Evolutionary conservation across 2,113 vertebrate species (phyloP).

Genomic region (Poeciliopsis prolifica): DNA sequence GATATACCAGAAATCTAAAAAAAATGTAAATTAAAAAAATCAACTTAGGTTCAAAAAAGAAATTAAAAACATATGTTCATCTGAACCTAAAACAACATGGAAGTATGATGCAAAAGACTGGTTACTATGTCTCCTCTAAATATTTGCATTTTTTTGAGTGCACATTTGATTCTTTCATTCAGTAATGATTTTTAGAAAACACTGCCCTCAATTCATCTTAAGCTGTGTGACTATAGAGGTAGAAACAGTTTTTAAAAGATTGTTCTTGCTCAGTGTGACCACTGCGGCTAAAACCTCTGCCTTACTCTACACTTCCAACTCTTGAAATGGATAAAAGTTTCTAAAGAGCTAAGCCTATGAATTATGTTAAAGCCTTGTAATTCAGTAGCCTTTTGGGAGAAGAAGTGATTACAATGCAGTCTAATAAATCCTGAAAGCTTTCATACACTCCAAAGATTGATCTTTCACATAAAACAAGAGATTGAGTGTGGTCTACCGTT

Average conservation of each 20-base stretch:
- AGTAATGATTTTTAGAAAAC: not conserved
- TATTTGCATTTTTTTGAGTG: not conserved
- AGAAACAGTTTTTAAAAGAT: not conserved
- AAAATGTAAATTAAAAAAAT: no score
- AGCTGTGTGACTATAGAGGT: not conserved
- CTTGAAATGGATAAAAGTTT: constrained; percentile 17
- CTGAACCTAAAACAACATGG: no score
- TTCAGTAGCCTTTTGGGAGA: constrained; percentile 34
- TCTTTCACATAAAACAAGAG: constrained; percentile 55
- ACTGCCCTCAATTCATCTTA: not conserved
- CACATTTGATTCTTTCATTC: constrained; percentile 13
- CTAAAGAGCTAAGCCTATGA: not conserved
- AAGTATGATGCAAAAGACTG: no score
- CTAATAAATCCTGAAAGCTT: constrained; percentile 58
- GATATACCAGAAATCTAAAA: no score
- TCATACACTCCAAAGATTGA: constrained; percentile 45
- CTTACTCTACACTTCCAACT: constrained; percentile 1
- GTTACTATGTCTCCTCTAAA: no score
- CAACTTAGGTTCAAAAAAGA: no score
- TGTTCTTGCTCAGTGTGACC: constrained; percentile 4
- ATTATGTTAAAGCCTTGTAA: constrained; percentile 29
- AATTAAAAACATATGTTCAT: no score
- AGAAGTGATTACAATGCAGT: constrained; percentile 53
- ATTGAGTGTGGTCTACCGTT: constrained; percentile 46
- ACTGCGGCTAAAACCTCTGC: constrained; percentile 2